Conservation (phyloP, 2,888 invertebrate genomes). For the Microplitis deprimator region DNA sequence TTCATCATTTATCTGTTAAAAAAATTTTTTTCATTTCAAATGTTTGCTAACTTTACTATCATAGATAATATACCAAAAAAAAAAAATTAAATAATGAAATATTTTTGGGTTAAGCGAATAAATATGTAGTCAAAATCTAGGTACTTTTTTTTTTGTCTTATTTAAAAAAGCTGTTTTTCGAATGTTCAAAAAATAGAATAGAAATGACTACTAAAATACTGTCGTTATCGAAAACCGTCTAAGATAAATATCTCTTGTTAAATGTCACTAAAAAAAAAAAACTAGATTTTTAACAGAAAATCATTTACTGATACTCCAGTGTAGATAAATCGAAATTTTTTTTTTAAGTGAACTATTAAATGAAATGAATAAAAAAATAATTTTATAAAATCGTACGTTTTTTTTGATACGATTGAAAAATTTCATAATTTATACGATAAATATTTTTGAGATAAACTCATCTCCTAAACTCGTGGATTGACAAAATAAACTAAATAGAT, state of each 20-base stretch:
- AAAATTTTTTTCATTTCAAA: too few relatives aligned
- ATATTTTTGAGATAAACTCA: not conserved
- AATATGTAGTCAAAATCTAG: not conserved
- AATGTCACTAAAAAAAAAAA: not conserved
- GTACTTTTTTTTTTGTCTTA: not conserved
- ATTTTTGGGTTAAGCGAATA: not conserved
- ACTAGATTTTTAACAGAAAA: not conserved
- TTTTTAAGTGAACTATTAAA: not conserved
- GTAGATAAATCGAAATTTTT: not conserved
- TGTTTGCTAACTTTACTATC: too few relatives aligned
- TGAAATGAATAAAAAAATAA: too few relatives aligned
- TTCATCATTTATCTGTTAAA: too few relatives aligned
- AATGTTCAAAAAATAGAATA: not conserved
- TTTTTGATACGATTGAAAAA: not conserved
- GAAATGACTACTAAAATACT: not conserved
- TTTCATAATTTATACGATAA: not conserved
- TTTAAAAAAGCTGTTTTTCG: not conserved
- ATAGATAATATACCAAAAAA: too few relatives aligned
- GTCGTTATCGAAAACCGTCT: not conserved
- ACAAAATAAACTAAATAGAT: not conserved
- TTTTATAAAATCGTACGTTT: too few relatives aligned
- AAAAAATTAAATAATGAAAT: not conserved
- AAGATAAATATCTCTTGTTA: not conserved
- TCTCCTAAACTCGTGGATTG: not conserved
- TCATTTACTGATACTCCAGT: not conserved